Conservation (phyloP, 2,797 vertebrate species). For the Rhadinocentrus ornatus region DNA sequence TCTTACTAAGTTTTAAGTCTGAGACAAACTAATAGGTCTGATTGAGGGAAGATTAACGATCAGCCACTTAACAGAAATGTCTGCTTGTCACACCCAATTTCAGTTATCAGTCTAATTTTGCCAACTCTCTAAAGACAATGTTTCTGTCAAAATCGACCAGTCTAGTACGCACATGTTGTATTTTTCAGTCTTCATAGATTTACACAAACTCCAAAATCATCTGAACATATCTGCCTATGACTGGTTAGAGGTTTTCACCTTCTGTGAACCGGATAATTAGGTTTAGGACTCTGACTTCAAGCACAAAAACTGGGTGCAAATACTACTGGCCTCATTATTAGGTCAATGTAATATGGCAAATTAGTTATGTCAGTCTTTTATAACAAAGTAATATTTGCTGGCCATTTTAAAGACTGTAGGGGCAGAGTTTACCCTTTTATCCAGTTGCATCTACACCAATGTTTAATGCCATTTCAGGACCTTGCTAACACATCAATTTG, state of each 20-base stretch:
- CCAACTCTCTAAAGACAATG: neutral
- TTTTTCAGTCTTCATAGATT: too few species aligned
- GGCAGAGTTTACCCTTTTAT: neutral
- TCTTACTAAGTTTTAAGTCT: neutral
- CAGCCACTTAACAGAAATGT: neutral
- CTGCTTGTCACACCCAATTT: neutral
- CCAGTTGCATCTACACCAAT: too few species aligned
- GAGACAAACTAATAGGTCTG: too few species aligned
- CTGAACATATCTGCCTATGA: neutral
- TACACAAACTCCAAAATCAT: too few species aligned
- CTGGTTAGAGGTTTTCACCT: neutral
- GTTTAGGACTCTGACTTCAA: neutral
- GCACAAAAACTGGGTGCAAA: neutral
- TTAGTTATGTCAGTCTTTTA: neutral
- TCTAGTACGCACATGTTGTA: too few species aligned
- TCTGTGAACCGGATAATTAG: neutral
- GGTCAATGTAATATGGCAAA: neutral
- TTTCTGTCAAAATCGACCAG: neutral
- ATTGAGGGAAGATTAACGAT: too few species aligned
- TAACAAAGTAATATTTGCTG: neutral
- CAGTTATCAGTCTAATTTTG: neutral
- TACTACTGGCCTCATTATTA: neutral
- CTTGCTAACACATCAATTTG: too few species aligned
- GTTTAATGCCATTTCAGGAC: too few species aligned
- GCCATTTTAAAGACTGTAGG: neutral